A percentile compares a stretch with the other conserved stretches of the same genome.
These are phyloP conservation scores for Heliconius ethilla DNA, from an alignment of 2,888 invertebrate species.

Conservation along the genomic window DNA sequence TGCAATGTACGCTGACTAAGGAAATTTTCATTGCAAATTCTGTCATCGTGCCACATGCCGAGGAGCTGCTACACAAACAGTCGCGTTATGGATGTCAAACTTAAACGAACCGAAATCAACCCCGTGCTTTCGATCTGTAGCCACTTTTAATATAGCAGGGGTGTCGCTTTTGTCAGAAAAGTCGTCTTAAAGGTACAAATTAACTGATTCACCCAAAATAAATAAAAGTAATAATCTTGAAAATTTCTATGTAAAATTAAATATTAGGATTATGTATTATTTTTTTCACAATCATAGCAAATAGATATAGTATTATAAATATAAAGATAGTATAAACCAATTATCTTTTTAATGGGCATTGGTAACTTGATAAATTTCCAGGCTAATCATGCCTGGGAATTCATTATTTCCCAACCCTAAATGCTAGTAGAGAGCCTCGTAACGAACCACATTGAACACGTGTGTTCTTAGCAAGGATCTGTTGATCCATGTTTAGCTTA, in stretches of 20 bases:
- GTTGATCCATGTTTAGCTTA: slow-evolving; percentile 50
- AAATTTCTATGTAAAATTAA: too few relatives aligned
- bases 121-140: slow-evolving; percentile 55
- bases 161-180: slow-evolving; percentile 30
- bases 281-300: too few relatives aligned
- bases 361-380: too few relatives aligned
- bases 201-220: background rate
- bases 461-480: slow-evolving; percentile 49
- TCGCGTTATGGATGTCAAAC: slow-evolving; percentile 78
- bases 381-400: background rate
- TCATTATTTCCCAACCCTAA: slow-evolving; percentile 42
- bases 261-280: too few relatives aligned
- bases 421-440: slow-evolving; percentile 54
- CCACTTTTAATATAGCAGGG: slow-evolving; percentile 48
- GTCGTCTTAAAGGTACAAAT: background rate
- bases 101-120: slow-evolving; percentile 80
- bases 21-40: slow-evolving; percentile 80
- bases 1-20: slow-evolving; percentile 71
- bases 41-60: slow-evolving; percentile 69
- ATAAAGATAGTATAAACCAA: background rate
- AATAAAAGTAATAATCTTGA: too few relatives aligned
- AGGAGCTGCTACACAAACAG: slow-evolving; percentile 70
- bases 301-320: too few relatives aligned
- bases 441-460: slow-evolving; percentile 65
- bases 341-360: background rate